Percentiles rank a stretch among this genome's conserved stretches.
Evolutionary conservation across 2,888 invertebrate genomes (phyloP).

Genomic region (Empis stercorea): DNA sequence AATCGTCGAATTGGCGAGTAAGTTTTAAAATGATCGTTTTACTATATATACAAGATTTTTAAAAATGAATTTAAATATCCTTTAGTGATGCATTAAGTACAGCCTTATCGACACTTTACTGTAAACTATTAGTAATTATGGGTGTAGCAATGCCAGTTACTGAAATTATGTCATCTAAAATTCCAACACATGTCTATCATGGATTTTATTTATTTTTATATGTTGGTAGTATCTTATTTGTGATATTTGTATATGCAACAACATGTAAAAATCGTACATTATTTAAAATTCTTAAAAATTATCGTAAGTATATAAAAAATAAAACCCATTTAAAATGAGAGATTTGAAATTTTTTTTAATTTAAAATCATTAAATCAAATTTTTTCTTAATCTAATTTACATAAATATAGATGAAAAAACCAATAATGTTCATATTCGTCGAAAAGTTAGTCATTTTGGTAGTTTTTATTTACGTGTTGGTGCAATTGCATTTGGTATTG

Average conservation of each 20-base stretch:
- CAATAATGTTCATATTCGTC: slow-evolving; percentile 31
- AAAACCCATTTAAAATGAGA: too few relatives aligned
- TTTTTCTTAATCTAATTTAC: too few relatives aligned
- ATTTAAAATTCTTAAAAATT: slow-evolving; percentile 43
- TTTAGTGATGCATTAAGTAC: slow-evolving; percentile 60
- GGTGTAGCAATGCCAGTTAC: slow-evolving; percentile 79
- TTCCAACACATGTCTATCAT: slow-evolving; percentile 65
- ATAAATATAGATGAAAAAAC: slow-evolving; percentile 33
- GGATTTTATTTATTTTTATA: slow-evolving; percentile 77
- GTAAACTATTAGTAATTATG: slow-evolving; percentile 69
- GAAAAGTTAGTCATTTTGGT: slow-evolving; percentile 50
- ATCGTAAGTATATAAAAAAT: slow-evolving; percentile 30
- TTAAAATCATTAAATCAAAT: too few relatives aligned
- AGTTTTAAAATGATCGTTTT: slow-evolving; percentile 22
- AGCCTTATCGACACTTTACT: slow-evolving; percentile 69
- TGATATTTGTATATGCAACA: slow-evolving; percentile 56
- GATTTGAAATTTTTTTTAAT: too few relatives aligned
- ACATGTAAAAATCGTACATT: slow-evolving; percentile 51
- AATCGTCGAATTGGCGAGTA: slow-evolving; percentile 39
- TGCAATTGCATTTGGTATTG: slow-evolving; percentile 48
- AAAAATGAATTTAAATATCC: too few relatives aligned
- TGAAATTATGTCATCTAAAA: slow-evolving; percentile 66
- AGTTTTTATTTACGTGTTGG: slow-evolving; percentile 79
- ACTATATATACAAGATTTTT: too few relatives aligned
- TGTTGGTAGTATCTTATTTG: slow-evolving; percentile 60